These are phyloP conservation scores for Eilema depressum DNA, from an alignment of 2,888 invertebrate species.

Conservation along the genomic window DNA sequence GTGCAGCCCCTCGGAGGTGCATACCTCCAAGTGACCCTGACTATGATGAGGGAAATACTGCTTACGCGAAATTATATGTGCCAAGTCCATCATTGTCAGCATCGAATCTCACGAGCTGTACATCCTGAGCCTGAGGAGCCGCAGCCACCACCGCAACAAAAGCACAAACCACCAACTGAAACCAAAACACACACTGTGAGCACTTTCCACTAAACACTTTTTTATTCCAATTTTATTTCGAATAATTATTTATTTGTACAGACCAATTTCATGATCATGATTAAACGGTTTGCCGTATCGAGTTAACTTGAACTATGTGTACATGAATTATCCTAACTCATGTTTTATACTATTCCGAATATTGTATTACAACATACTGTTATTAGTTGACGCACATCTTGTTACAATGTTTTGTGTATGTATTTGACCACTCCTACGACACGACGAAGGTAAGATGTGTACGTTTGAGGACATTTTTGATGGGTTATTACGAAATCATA, in stretches of 20 bases:
- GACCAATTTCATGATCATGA: slow-evolving; percentile 74
- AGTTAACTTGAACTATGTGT: slow-evolving; percentile 68
- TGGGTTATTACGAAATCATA: slow-evolving; percentile 63
- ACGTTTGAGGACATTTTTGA: slow-evolving; percentile 71
- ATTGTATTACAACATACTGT: slow-evolving; percentile 72
- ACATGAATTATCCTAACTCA: slow-evolving; percentile 63
- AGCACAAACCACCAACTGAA: slow-evolving; percentile 78
- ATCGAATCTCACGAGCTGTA: slow-evolving; percentile 69
- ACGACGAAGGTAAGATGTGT: slow-evolving; percentile 66
- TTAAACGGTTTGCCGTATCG: slow-evolving; percentile 58
- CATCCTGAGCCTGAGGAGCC: slow-evolving; percentile 64
- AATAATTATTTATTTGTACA: slow-evolving; percentile 52
- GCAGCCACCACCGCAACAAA: slow-evolving; percentile 70
- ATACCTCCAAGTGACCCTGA: neutral
- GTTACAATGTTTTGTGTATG: slow-evolving; percentile 72
- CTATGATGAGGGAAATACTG: slow-evolving; percentile 1
- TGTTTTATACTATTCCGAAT: slow-evolving; percentile 77
- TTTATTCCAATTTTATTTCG: slow-evolving; percentile 16
- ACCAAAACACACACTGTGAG: slow-evolving; percentile 49
- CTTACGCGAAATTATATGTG: slow-evolving; percentile 72
- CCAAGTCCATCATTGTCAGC: slow-evolving; percentile 76
- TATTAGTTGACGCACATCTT: slow-evolving; percentile 69
- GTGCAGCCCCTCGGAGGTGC: too few species aligned
- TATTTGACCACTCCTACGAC: slow-evolving; percentile 68
- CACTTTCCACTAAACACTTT: slow-evolving; percentile 38